Evolutionary conservation across 2,113 vertebrate species (phyloP).

Genomic region (Trinectes maculatus): DNA sequence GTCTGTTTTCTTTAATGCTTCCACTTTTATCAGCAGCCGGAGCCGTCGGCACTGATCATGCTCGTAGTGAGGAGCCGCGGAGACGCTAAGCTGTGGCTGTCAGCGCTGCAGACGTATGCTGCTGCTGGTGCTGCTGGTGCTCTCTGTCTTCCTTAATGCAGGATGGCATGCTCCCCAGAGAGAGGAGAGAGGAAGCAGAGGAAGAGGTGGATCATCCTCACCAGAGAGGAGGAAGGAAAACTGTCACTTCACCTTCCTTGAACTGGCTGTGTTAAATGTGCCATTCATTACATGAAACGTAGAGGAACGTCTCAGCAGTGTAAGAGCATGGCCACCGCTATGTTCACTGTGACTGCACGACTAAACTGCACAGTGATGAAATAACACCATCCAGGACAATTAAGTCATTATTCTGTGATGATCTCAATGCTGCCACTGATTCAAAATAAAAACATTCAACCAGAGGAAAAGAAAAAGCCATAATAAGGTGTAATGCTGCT

Average conservation of each 20-base stretch:
- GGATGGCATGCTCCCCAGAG: conserved; percentile 74
- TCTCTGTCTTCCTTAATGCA: conserved; percentile 60
- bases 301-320: conserved; percentile 1
- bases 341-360: too few species aligned
- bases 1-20: conserved; percentile 83
- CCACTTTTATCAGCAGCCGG: conserved; percentile 82
- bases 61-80: conserved; percentile 69
- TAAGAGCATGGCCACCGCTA: conserved; percentile 1
- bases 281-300: conserved; percentile 14
- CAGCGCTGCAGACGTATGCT: conserved; percentile 76
- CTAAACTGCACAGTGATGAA: neutral
- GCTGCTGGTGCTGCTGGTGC: conserved; percentile 62
- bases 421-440: neutral
- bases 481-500: neutral
- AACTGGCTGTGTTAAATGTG: conserved; percentile 22
- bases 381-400: neutral
- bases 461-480: neutral
- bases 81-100: conserved; percentile 80
- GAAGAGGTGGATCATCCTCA: conserved; percentile 51
- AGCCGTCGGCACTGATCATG: conserved; percentile 83
- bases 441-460: neutral
- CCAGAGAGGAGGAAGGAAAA: conserved; percentile 46
- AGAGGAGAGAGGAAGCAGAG: conserved; percentile 43
- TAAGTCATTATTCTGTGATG: neutral
- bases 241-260: conserved; percentile 33